Conservation (phyloP, 2,797 vertebrate species). For the Agapornis canus region DNA sequence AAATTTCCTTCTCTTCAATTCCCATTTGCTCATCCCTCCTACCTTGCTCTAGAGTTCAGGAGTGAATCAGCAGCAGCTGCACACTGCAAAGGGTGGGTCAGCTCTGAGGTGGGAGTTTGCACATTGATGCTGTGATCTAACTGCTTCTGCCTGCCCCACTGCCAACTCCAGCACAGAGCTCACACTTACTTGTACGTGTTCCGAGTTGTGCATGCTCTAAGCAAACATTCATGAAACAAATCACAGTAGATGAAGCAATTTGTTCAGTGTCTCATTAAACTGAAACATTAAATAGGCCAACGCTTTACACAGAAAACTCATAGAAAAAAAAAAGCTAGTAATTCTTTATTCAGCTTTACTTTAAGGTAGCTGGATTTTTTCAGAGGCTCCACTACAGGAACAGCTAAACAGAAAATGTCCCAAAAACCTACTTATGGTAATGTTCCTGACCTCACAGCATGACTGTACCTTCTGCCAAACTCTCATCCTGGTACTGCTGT, state of each 20-base stretch:
- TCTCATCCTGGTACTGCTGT: background rate
- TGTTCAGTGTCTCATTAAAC: background rate
- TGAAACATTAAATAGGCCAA: background rate
- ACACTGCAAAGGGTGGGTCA: background rate
- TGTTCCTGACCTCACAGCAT: background rate
- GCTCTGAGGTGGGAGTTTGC: background rate
- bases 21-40: background rate
- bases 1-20: background rate
- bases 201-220: background rate
- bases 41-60: background rate
- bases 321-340: background rate
- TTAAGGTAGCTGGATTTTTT: background rate
- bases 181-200: background rate
- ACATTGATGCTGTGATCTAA: background rate
- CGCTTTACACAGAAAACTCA: background rate
- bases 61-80: constrained; percentile 26
- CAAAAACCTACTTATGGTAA: background rate
- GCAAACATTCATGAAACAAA: background rate
- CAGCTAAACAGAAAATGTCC: background rate
- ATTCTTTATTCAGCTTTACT: background rate
- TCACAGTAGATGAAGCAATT: background rate
- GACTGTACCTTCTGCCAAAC: background rate
- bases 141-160: background rate
- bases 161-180: background rate
- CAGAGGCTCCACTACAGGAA: background rate